These are phyloP conservation scores for Nannospalax galili DNA, from an alignment of 2,113 vertebrate species.

Conservation along the genomic window DNA sequence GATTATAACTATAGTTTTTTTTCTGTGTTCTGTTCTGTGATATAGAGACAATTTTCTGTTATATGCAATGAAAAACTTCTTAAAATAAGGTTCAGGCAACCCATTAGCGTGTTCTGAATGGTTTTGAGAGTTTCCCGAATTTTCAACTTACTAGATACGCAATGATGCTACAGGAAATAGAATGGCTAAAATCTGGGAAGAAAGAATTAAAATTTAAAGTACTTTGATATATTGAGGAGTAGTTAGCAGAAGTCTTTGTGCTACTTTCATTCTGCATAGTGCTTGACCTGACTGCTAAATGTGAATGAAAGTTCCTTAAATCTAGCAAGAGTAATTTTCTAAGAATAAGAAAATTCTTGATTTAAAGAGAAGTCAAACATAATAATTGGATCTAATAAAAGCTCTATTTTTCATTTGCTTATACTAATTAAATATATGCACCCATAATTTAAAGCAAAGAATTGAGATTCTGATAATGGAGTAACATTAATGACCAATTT, in stretches of 20 bases:
- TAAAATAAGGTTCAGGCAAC: background rate
- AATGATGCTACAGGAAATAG: background rate
- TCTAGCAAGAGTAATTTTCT: constrained; percentile 65
- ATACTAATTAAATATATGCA: constrained; percentile 50
- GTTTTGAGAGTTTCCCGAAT: background rate
- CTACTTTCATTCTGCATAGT: constrained; percentile 11
- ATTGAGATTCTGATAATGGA: constrained; percentile 1
- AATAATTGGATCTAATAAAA: constrained; percentile 65
- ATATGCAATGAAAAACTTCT: background rate
- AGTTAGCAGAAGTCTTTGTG: background rate
- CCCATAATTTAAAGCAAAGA: constrained; percentile 7
- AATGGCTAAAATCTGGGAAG: background rate
- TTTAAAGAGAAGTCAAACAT: constrained; percentile 65
- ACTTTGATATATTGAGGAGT: constrained; percentile 37
- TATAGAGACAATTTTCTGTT: background rate
- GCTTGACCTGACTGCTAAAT: constrained; percentile 62
- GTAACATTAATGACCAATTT: background rate
- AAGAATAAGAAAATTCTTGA: constrained; percentile 46
- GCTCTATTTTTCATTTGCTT: constrained; percentile 16
- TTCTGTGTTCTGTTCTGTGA: background rate
- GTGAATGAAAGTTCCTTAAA: constrained; percentile 63
- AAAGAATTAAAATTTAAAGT: constrained; percentile 26
- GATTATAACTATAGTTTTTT: constrained; percentile 4
- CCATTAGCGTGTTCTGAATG: background rate
- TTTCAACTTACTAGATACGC: background rate